These are phyloP conservation scores for Lamellibrachia satsuma DNA, from an alignment of 2,888 invertebrate genomes.

Conservation along the genomic window DNA sequence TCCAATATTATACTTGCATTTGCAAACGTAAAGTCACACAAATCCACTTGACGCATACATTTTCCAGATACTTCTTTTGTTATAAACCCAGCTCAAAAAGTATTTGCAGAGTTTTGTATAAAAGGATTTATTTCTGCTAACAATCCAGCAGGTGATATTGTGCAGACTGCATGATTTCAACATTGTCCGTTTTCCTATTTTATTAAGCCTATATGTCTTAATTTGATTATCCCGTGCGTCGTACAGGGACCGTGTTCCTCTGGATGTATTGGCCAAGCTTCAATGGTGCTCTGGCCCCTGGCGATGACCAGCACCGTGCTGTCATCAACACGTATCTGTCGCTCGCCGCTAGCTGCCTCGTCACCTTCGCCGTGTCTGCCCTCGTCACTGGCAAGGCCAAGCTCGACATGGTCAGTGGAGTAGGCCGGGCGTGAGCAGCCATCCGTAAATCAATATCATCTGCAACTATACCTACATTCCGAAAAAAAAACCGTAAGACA, in stretches of 20 bases:
- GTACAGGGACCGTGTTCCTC: conserved; percentile 84
- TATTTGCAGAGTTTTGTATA: too few relatives aligned
- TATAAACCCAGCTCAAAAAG: too few relatives aligned
- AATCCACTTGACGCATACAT: too few relatives aligned
- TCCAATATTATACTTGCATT: background rate
- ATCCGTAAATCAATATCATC: too few relatives aligned
- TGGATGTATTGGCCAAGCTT: conserved; percentile 99
- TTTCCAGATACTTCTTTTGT: too few relatives aligned
- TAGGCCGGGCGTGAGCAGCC: background rate
- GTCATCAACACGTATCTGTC: conserved; percentile 92
- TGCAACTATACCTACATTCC: too few relatives aligned
- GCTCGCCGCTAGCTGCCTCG: conserved; percentile 82
- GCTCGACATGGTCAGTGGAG: conserved; percentile 55
- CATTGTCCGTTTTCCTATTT: too few relatives aligned
- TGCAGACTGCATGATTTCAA: background rate
- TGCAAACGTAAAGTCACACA: too few relatives aligned
- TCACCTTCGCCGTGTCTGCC: conserved; percentile 84
- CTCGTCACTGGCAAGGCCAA: conserved; percentile 68
- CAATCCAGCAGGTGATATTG: too few relatives aligned
- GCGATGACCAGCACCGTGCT: conserved; percentile 82
- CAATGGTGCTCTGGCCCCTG: conserved; percentile 80
- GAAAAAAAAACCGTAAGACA: too few relatives aligned
- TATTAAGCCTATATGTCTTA: too few relatives aligned
- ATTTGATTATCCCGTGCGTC: background rate
- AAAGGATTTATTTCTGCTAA: too few relatives aligned